These are phyloP conservation scores for Meiosimyza decipiens DNA, from an alignment of 2,888 invertebrate species.

Conservation along the genomic window DNA sequence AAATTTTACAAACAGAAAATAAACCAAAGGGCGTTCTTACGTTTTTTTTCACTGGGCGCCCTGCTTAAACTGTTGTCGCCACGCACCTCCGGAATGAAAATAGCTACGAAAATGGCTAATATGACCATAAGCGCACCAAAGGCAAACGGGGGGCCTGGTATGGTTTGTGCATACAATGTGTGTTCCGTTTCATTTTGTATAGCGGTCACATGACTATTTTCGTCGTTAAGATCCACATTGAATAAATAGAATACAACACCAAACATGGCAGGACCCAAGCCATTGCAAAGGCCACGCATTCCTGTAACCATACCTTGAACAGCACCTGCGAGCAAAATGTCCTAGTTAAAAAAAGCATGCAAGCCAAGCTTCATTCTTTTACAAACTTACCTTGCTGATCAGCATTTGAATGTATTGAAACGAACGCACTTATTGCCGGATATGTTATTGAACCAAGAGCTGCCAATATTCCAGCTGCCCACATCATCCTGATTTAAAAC, in stretches of 20 bases:
- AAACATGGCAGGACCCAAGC: constrained; percentile 97
- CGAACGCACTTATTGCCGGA: constrained; percentile 98
- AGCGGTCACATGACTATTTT: constrained; percentile 63
- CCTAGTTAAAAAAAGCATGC: background rate
- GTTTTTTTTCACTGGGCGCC: constrained; percentile 72
- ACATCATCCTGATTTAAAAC: constrained; percentile 86
- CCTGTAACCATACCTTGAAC: constrained; percentile 99
- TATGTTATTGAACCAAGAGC: constrained; percentile 97
- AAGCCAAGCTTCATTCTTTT: background rate
- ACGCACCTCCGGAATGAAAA: constrained; percentile 82
- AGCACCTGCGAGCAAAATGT: constrained; percentile 69
- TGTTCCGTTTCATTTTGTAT: constrained; percentile 44
- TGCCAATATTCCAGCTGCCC: constrained; percentile 97
- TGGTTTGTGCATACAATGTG: constrained; percentile 72
- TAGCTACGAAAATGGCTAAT: constrained; percentile 91
- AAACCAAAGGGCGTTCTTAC: constrained; percentile 64
- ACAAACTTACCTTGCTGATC: constrained; percentile 85
- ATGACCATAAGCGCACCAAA: constrained; percentile 97
- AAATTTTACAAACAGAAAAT: constrained; percentile 9
- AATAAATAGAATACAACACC: constrained; percentile 98
- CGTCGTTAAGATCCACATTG: constrained; percentile 95
- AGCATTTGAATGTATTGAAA: constrained; percentile 96
- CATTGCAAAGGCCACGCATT: constrained; percentile 97
- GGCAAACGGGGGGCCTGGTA: constrained; percentile 98
- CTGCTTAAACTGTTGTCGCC: constrained; percentile 65